These are phyloP conservation scores for Ptychochromis oligacanthus DNA, from an alignment of 2,113 vertebrate species.

Conservation along the genomic window DNA sequence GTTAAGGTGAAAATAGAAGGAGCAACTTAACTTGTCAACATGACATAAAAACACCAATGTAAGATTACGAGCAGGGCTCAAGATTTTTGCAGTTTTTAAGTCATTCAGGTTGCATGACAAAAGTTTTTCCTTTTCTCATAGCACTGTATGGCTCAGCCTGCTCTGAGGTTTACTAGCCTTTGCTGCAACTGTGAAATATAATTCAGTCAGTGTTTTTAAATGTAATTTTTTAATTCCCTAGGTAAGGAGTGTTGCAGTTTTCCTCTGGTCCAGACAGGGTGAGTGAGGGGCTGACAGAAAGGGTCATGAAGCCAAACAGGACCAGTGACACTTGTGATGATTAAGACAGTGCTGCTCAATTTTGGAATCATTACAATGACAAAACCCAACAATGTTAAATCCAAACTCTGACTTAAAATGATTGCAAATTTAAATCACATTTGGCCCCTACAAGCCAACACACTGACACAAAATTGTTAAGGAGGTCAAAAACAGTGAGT, in stretches of 20 bases:
- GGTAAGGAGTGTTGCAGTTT: neutral
- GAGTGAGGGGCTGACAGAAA: neutral
- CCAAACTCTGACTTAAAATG: neutral
- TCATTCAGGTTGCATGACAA: neutral
- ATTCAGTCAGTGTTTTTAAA: too few relatives aligned
- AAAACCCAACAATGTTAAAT: neutral
- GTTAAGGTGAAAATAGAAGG: neutral
- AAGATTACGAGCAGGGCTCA: neutral
- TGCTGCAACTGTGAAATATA: neutral
- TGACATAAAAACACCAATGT: neutral
- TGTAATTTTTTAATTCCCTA: too few relatives aligned
- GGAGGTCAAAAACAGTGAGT: constrained; percentile 7
- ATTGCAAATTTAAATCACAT: constrained; percentile 11
- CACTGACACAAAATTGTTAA: neutral
- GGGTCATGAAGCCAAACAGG: neutral
- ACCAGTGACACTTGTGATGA: neutral
- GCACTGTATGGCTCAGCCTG: neutral
- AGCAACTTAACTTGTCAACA: neutral
- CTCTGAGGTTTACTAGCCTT: neutral
- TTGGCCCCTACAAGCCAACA: neutral
- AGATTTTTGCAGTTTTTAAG: neutral
- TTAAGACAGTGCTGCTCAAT: neutral
- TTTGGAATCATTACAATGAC: neutral
- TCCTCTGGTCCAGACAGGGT: neutral
- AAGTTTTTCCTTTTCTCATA: neutral